Base-by-base conservation (phyloP, 2,888 invertebrate species). In the Agrochola circellaris region DNA sequence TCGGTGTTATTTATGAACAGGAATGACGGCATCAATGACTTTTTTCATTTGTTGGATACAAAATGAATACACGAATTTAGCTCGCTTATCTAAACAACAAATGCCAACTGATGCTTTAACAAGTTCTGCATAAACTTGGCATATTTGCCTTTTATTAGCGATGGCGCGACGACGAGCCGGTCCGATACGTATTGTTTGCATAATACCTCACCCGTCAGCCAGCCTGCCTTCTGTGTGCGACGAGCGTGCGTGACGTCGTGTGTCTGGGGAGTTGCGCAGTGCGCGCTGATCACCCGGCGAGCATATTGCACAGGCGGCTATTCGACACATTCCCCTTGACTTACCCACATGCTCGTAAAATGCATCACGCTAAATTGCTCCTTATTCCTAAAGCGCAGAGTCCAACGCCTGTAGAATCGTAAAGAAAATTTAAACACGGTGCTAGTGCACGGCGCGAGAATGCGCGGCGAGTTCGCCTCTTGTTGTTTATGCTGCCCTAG, bases 221-320 rank as follows among this genome's bases (percentile, higher is more conserved):
- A 87, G 87, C 89, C 87, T 91, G 90, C 86, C 68, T 81, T 79
- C 84, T 85, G 81, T 87, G 82, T 85, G 77, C 82, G 69, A 65
- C 42, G 58, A 75, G 90, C 92, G 92, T 91, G 90, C 90, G 90
- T 95, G 94, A 95, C 95, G 95, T 95, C 92, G 92, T 93, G 92
- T 95, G 94, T 95, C 95, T 93, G 93, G 95, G 95, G 96, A 96
- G 96, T 96, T 96, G 96, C 96, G 96, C 96, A 96, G 95, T 96
- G 95, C 96, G 96, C 96, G 96, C 95, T 95, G 94, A 86, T 87
- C 91, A 96, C 96, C 92, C 91, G 96, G 96, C 90, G 74, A 92
- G 73, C 96, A 96, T 95, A 93, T 86, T 82, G 76, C 77, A 81
- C 73, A 66, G 87, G 91, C 90, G 92, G 92, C 87, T 91, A 77